Evolutionary conservation across 1,140 invertebrate genomes (phyloP), one percentile per base, ranked within the genome.

Genomic region (Nautilus pompilius): DNA sequence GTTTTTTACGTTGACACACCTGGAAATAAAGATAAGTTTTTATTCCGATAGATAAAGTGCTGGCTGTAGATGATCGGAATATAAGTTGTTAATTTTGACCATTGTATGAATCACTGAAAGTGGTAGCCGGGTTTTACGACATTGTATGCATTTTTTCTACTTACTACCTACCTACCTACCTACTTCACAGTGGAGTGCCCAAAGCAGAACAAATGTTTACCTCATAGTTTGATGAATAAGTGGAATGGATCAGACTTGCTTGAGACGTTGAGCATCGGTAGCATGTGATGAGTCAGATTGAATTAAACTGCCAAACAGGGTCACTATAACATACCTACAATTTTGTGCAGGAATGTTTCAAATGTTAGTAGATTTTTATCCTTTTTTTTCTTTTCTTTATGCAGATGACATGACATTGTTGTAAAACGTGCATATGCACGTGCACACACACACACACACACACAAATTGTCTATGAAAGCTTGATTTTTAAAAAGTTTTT

Each of bases 181-280:
- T 46, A 4, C 3, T 53, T 53, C 49, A 53, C 26, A 53, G 49
- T 28, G 29, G 20, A 53, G 49, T 53, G 49, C 49, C 49, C n/a
- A 28, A 53, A 22, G 49, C 49, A 53, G 26, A 53, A 4, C 49
- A n/a, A 53, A 28, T 53, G 24, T 53, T 53, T 53, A 53, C 49
- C 49, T 53, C 49, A 53, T 53, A 46, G 45, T 46, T 13, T 3
- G 45, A 13, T 3, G 24, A 20, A 22, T 20, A 46, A 13, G 3
- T 46, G 45, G 45, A 22, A 46, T 22, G 24, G 45, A 20, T 46
- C 17, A 20, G 45, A 20, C 17, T 20, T 20, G 45, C n/a, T 3
- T 46, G 3, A 20, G 3, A 17, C n/a, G 45, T 46, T 46, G 45
- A 46, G 49, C 26, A 53, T 28, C 26, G n/a, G 29, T 28, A 24